Conservation (phyloP, 2,113 vertebrate species). For the Otolemur garnettii region DNA sequence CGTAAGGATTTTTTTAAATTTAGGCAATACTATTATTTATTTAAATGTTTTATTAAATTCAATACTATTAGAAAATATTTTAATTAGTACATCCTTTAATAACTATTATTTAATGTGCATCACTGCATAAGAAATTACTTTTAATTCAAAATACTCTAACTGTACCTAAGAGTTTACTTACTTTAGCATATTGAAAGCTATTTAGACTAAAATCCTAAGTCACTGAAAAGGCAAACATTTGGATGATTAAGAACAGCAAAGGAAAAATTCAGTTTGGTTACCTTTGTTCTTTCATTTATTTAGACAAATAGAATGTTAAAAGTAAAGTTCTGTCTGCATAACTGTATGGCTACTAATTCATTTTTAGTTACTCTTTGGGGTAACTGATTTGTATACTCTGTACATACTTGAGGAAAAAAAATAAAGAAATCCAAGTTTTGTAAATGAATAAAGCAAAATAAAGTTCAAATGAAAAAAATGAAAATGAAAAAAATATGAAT, state of each 20-base stretch:
- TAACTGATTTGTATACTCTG: not conserved
- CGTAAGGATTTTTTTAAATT: not conserved
- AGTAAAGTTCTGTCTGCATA: slow-evolving; percentile 25
- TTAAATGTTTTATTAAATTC: slow-evolving; percentile 4
- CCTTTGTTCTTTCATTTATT: slow-evolving; percentile 38
- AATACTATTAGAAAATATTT: not conserved
- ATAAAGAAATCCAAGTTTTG: not conserved
- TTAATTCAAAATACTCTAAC: not conserved
- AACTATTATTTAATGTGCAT: not conserved
- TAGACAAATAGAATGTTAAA: slow-evolving; percentile 52
- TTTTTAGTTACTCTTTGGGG: not conserved
- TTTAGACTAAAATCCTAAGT: slow-evolving; percentile 46
- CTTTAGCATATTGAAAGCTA: slow-evolving; percentile 59
- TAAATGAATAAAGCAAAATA: slow-evolving; percentile 19
- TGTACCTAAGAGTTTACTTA: not conserved
- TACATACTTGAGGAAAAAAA: not conserved
- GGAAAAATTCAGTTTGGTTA: slow-evolving; percentile 48
- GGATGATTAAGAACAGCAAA: slow-evolving; percentile 66
- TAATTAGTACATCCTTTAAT: slow-evolving; percentile 11
- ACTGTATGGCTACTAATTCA: slow-evolving; percentile 17
- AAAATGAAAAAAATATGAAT: not conserved
- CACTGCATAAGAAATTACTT: not conserved
- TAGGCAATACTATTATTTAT: not conserved
- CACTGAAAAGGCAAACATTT: slow-evolving; percentile 64
- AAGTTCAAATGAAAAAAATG: not conserved